A percentile compares a stretch with the other conserved stretches of the same genome.
These are phyloP conservation scores for Clanis bilineata DNA, from an alignment of 2,888 invertebrate species.

Conservation along the genomic window DNA sequence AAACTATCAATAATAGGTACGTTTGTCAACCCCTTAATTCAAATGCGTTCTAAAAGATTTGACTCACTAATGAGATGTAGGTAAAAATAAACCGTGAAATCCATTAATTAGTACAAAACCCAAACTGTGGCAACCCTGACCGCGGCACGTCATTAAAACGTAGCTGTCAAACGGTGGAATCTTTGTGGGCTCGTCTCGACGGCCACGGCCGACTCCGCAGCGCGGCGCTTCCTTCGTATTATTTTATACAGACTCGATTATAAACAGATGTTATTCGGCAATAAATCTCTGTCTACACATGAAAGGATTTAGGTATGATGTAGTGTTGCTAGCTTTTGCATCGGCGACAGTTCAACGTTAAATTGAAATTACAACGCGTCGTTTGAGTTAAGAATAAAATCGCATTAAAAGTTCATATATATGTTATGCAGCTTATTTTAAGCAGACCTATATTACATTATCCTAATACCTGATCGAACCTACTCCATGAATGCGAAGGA, in stretches of 20 bases:
- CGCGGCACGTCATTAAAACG: constrained; percentile 43
- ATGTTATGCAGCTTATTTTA: too few relatives aligned
- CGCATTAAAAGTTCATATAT: neutral
- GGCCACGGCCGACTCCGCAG: constrained; percentile 25
- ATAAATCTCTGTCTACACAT: constrained; percentile 66
- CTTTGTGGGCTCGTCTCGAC: constrained; percentile 39
- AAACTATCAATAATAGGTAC: neutral
- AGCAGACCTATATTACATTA: too few relatives aligned
- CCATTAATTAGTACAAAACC: constrained; percentile 11
- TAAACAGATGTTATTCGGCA: constrained; percentile 69
- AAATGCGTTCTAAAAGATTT: neutral
- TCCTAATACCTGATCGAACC: neutral
- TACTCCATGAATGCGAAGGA: too few relatives aligned
- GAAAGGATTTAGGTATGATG: constrained; percentile 31
- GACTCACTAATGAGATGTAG: neutral
- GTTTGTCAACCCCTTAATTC: neutral
- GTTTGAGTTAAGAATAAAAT: neutral
- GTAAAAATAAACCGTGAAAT: constrained; percentile 4
- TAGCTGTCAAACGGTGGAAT: constrained; percentile 66
- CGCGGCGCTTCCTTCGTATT: constrained; percentile 56
- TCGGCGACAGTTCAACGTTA: constrained; percentile 2
- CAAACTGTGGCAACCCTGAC: constrained; percentile 12
- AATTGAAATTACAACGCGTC: neutral
- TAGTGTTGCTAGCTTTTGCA: neutral
- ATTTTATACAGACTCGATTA: constrained; percentile 64